Evolutionary conservation across 2,888 invertebrate species (phyloP).

Genomic region (Odontocolon sp.): DNA sequence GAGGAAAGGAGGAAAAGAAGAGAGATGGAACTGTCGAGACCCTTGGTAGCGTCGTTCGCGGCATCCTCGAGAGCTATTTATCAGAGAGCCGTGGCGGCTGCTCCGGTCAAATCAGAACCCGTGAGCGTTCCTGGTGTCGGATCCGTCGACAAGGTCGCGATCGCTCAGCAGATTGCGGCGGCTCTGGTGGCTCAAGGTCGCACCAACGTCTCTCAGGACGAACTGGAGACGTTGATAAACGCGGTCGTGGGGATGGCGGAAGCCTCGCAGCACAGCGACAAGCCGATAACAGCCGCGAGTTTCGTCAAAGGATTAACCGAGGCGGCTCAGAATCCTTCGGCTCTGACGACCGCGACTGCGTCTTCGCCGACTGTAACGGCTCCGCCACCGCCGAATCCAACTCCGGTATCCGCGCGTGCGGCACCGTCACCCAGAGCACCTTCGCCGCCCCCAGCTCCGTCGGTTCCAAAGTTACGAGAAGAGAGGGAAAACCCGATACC

Average conservation of each 20-base stretch:
- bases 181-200: constrained; percentile 90
- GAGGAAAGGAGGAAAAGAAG: constrained; percentile 73
- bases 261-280: constrained; percentile 82
- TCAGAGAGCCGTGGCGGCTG: constrained; percentile 66
- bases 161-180: constrained; percentile 91
- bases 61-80: constrained; percentile 65
- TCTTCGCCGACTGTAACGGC: constrained; percentile 54
- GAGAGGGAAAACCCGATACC: constrained; percentile 54
- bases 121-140: constrained; percentile 88
- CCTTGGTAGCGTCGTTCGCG: constrained; percentile 60
- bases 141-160: constrained; percentile 89
- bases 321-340: constrained; percentile 44
- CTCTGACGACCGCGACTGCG: too few species aligned
- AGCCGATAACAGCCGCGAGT: constrained; percentile 82
- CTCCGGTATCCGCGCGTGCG: not conserved
- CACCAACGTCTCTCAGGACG: constrained; percentile 90
- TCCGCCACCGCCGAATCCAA: constrained; percentile 35
- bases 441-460: not conserved
- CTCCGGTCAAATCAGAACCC: constrained; percentile 78
- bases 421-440: constrained; percentile 2
- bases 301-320: constrained; percentile 80
- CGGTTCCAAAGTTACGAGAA: constrained; percentile 29
- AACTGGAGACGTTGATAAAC: constrained; percentile 90
- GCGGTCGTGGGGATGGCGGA: constrained; percentile 89
- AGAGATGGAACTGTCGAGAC: constrained; percentile 71